Percentiles rank a stretch among this genome's conserved stretches.
phyloP scores from a whole-genome alignment of 2,113 vertebrate species.

The Lepisosteus osseus region DNA sequence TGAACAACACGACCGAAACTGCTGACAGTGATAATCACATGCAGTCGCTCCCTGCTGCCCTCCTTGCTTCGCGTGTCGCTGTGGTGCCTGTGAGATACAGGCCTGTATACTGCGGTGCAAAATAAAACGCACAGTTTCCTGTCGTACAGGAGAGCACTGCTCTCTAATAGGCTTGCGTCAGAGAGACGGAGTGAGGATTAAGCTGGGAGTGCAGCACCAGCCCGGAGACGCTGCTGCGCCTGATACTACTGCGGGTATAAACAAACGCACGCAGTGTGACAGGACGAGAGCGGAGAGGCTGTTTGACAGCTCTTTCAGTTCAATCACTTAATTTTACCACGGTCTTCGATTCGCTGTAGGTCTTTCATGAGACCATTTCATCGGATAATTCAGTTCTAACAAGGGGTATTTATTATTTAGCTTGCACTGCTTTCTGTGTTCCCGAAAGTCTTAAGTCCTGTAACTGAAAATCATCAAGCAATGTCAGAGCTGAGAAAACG shows the following conservation, averaged over 20 bases:
- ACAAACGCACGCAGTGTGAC: conserved; percentile 50
- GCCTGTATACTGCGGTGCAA: not conserved
- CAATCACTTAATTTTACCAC: too few species aligned
- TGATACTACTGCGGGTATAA: conserved; percentile 52
- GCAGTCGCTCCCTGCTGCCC: not conserved
- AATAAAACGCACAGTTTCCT: not conserved
- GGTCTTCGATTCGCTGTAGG: not conserved
- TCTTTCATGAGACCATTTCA: conserved; percentile 13
- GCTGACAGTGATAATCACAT: too few species aligned
- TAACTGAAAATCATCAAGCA: conserved; percentile 25
- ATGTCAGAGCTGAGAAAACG: conserved; percentile 71
- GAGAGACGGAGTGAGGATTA: conserved; percentile 7
- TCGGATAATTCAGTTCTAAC: conserved; percentile 16
- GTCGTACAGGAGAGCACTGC: not conserved
- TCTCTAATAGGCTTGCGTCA: too few species aligned
- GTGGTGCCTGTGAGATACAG: conserved; percentile 7
- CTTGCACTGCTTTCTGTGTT: not conserved
- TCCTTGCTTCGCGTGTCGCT: conserved; percentile 13
- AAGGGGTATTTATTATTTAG: not conserved
- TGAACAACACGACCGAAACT: too few species aligned
- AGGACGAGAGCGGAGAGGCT: not conserved
- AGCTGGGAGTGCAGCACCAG: conserved; percentile 13
- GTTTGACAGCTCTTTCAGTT: not conserved
- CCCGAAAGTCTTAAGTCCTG: conserved; percentile 18
- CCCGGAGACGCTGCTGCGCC: conserved; percentile 12